Base-by-base conservation (phyloP, 2,113 vertebrate species). In the Chitala chitala region DNA sequence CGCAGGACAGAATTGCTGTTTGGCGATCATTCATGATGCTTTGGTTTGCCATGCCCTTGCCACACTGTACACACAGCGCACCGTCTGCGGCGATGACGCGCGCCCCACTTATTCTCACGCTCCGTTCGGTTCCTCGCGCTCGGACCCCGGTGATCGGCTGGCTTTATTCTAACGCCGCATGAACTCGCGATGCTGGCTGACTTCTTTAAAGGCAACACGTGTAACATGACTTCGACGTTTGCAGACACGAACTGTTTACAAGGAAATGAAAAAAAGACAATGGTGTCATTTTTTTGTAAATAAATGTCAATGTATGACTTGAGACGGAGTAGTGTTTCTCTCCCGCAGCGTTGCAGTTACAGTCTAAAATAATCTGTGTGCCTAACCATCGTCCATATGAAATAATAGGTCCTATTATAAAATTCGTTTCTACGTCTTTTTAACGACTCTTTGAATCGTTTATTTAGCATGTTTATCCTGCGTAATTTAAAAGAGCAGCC, bases 1-100 rank as follows among this genome's bases (percentile, higher is more conserved):
- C 59, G 33, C 26, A 7, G 13, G 6, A 33, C 24, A 61, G 31
- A 61, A 4, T 33, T 13, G 31, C 5, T 15, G 12, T 36, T 33
- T 26, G 59, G 31, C 59, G 59, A 38, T 38, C 33, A 17, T 63
- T 63, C 59, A 63, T 46, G 44, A 12, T n/a, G n/a, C n/a, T 3
- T 33, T 29, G 59, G 59, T 33, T 63, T 36, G 17, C 59, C 33
- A 33, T 63, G 59, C 59, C 31, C 59, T 63, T 33, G 7, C 59
- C 59, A 8, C 59, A 31, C 56, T 31, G 29, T 15, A 33, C 59
- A 63, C 12, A 38, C 59, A 29, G 0, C 17, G 33, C 12, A 33
- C 5, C n/a, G n/a, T 63, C 15, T 17, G 59, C 33, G 38, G 59
- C 59, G 59, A 63, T 63, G 59, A 63, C 59, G 59, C 17, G 59